These are phyloP conservation scores for Catostomus latipinnis DNA, from an alignment of 2,797 vertebrate genomes.

Conservation along the genomic window DNA sequence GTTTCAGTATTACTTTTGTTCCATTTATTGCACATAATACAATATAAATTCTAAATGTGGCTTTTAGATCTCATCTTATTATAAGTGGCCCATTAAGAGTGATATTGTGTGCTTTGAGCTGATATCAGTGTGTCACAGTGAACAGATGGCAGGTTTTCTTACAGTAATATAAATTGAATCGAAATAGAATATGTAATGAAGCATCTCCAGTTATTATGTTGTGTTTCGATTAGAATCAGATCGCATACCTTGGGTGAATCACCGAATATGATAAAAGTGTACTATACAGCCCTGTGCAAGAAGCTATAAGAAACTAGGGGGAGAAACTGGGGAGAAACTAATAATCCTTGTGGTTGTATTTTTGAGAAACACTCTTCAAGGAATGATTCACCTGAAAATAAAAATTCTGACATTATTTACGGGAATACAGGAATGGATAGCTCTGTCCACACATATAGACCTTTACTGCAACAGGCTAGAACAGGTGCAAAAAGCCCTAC, in stretches of 20 bases:
- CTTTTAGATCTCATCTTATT: neutral
- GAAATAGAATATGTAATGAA: neutral
- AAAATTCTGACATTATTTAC: no score
- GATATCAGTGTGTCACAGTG: neutral
- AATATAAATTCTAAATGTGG: no score
- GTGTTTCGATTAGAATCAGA: neutral
- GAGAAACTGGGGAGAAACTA: neutral
- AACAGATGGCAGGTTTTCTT: neutral
- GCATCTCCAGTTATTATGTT: neutral
- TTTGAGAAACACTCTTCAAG: no score
- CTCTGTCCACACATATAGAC: neutral
- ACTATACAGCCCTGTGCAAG: constrained; percentile 19
- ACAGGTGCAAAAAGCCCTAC: neutral
- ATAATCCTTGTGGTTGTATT: neutral
- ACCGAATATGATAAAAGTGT: no score
- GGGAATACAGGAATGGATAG: no score
- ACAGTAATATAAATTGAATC: neutral
- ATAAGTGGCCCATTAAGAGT: neutral
- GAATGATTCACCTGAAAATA: no score
- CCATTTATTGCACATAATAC: no score
- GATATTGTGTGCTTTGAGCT: neutral
- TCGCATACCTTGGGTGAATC: neutral
- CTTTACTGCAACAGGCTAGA: neutral
- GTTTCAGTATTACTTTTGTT: no score
- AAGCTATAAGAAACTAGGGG: neutral